Percentiles rank a stretch among this genome's conserved stretches.
These are phyloP conservation scores for Amblyopsis hoosieri DNA, from an alignment of 2,797 vertebrate species.

Conservation along the genomic window DNA sequence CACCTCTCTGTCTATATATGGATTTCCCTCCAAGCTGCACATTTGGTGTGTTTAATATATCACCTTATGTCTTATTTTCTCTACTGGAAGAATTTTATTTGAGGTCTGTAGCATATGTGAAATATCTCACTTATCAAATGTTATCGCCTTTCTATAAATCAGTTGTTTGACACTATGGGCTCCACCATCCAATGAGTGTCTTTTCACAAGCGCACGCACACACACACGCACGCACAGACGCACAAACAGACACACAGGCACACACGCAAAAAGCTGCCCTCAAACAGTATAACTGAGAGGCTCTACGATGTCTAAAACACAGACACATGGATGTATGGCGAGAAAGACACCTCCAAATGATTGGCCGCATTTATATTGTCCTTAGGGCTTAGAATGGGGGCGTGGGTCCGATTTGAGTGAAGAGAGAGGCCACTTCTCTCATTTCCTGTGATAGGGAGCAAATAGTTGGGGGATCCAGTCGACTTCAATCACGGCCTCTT, in stretches of 20 bases:
- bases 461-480: conserved; percentile 68
- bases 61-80: conserved; percentile 46
- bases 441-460: conserved; percentile 68
- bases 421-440: conserved; percentile 63
- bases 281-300: no score
- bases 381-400: conserved; percentile 25
- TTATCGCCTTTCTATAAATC: no score
- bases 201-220: neutral
- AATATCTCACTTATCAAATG: no score
- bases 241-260: neutral
- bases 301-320: conserved; percentile 26
- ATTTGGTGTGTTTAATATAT: conserved; percentile 31
- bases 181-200: neutral
- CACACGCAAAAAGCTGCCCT: no score
- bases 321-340: conserved; percentile 30
- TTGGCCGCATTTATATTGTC: conserved; percentile 63
- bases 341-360: conserved; percentile 56
- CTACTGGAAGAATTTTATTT: conserved; percentile 23
- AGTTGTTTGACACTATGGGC: no score
- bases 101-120: no score
- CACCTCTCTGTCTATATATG: conserved; percentile 55
- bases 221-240: neutral
- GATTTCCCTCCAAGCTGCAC: conserved; percentile 42
- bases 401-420: conserved; percentile 48
- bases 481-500: conserved; percentile 70